Base-by-base conservation (phyloP, 2,113 vertebrate species). In the Micromys minutus region DNA sequence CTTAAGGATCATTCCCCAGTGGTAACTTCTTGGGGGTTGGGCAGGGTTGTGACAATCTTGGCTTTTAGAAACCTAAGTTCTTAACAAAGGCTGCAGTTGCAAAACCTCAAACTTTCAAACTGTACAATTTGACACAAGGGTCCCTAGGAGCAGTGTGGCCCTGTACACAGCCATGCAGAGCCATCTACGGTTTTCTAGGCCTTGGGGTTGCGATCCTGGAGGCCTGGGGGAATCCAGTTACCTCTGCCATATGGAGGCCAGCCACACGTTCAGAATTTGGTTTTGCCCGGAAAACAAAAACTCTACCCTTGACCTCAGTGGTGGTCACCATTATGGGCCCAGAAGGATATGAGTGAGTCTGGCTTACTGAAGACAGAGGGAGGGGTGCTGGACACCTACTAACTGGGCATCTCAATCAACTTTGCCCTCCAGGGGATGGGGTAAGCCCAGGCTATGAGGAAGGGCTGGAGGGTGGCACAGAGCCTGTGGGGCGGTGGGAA, bases 311-410 rank as follows among this genome's bases (percentile, higher is more conserved):
- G 63, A 21, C 47, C 71, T 9, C 24, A 61, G 84, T 1, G 57
- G 67, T 21, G 7, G 36, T 17, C 50, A 0, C 26, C 2, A 3
- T 2, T 1, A 3, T 5, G 2, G 2, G 13, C 17, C 57, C 16
- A 52, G 31, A 55, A 26, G 71, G 24, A 22, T 22, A 0, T 0
- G 52, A 7, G 34, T 57, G n/a, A 0, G 0, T 31, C 29, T 50
- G 11, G 88, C 0, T 34, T 26, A 5, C 90, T 4, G 2, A 57
- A 24, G 61, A 13, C 0, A 2, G 19, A 15, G 8, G 0, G 4
- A 59, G 52, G 26, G 42, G 7, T 65, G 26, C 39, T n/a, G 29
- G 9, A 31, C 0, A 52, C 67, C 65, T 87, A 6, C 21, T 72
- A 24, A 67, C 7, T 17, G 15, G 55, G 24, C 12, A 1, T 17